Percentiles rank a stretch among this genome's conserved stretches.
Conservation (phyloP, 2,888 invertebrate genomes). For the Cremastinae sp. region DNA sequence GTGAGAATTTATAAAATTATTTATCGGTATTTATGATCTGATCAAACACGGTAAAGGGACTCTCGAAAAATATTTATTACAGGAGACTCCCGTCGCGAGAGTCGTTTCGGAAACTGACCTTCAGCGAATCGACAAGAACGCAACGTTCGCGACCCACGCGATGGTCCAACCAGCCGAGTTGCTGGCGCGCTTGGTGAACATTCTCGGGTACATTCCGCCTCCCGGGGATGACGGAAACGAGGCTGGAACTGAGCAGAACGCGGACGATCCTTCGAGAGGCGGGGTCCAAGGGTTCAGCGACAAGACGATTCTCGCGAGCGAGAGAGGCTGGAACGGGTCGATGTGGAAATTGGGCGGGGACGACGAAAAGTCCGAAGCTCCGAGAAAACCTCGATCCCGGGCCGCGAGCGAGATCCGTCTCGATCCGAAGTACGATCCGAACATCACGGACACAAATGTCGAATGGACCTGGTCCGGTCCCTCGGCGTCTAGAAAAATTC, state of each 20-base stretch:
- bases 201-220: constrained; percentile 84
- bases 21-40: no score
- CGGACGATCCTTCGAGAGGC: constrained; percentile 36
- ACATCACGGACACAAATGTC: constrained; percentile 76
- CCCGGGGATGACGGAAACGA: constrained; percentile 71
- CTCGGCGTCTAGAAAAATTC: constrained; percentile 83
- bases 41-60: no score
- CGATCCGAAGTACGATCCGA: constrained; percentile 73
- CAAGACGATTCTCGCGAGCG: constrained; percentile 87
- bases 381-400: constrained; percentile 82
- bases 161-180: constrained; percentile 89
- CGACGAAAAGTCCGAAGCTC: constrained; percentile 76
- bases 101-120: constrained; percentile 91
- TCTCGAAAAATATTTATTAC: constrained; percentile 12
- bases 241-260: constrained; percentile 61
- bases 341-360: constrained; percentile 82
- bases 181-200: constrained; percentile 89
- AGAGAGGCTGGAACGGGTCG: constrained; percentile 79
- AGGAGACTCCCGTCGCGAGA: constrained; percentile 81
- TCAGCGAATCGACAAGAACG: constrained; percentile 88
- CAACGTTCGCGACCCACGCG: constrained; percentile 87
- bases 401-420: constrained; percentile 84
- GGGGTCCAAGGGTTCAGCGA: constrained; percentile 88
- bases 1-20: constrained; percentile 63
- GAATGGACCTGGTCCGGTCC: constrained; percentile 88